Evolutionary conservation across 2,113 vertebrate genomes (phyloP), one percentile per base, ranked within the genome.

Genomic region (Daboia siamensis): DNA sequence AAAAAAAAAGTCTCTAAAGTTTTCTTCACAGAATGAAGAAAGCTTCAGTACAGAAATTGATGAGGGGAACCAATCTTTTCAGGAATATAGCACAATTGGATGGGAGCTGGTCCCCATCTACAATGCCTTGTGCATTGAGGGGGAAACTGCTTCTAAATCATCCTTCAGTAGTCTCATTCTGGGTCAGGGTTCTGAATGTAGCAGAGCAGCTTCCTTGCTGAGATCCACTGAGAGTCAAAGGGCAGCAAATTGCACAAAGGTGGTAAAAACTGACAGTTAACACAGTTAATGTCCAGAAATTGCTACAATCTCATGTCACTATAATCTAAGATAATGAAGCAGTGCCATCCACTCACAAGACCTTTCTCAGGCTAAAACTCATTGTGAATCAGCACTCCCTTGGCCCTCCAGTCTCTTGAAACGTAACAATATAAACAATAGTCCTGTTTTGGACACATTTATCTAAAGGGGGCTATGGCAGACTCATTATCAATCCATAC

Each of bases 271-370:
- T 90, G 92, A 90, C 92, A 90, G 64, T 80, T 89, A 89, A 85
- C 44, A 46, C 55, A 61, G 87, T 90, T 86, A 59, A 86, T 59
- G 69, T 92, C n/a, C 29, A 86, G 88, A 20, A 85, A 86, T 23
- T 52, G 51, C 51, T 52, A 80, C 54, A 85, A 91, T 59, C 13
- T 52, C 54, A 85, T 88, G 86, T 91, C 93, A 91, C 85, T 88
- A 88, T 91, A 93, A 93, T 93, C 44, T 59, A 89, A 91, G 64
- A 61, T 92, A 90, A 92, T 85, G 90, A 87, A 92, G 48, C 91
- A 80, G 26, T 87, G 74, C n/a, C 26, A 91, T 90, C 85, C 51
- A 74, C 24, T 57, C 26, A 29, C 29, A 93, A 91, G 51, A 86
- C 55, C 33, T 87, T 80, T 93, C 90, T 84, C 88, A 74, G 55